Conservation (phyloP, 1,140 invertebrate species). For the Habropoda laboriosa region DNA sequence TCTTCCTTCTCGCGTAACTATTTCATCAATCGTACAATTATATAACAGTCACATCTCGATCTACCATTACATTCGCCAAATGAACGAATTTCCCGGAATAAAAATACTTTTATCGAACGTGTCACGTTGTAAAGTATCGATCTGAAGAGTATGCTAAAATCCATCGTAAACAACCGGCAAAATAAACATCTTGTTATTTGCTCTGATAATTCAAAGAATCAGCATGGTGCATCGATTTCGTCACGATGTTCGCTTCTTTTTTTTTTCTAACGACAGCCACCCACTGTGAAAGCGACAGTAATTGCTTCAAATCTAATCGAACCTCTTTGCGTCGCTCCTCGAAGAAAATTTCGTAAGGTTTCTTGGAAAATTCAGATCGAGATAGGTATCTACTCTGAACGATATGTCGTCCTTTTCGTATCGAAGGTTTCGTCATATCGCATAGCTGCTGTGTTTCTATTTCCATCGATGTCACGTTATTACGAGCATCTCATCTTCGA, state of each 20-base stretch:
- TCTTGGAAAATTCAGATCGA: conserved; percentile 5
- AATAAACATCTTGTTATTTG: neutral
- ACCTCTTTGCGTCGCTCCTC: conserved; percentile 7
- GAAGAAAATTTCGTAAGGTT: conserved; percentile 37
- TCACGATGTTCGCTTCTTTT: conserved; percentile 36
- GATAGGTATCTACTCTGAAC: neutral
- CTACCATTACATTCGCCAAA: no score
- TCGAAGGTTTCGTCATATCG: neutral
- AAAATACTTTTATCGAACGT: no score
- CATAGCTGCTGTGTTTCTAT: neutral
- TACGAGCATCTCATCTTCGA: neutral
- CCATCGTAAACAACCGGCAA: neutral
- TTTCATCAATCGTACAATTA: no score
- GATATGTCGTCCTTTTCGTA: neutral
- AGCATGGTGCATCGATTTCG: conserved; percentile 8
- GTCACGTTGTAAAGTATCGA: neutral
- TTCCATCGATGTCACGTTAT: conserved; percentile 1
- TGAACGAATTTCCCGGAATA: neutral
- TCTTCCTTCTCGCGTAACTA: neutral
- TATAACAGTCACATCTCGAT: no score
- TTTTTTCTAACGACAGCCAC: conserved; percentile 57
- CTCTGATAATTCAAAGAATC: conserved; percentile 32
- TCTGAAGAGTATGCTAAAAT: neutral
- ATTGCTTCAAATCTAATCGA: conserved; percentile 69
- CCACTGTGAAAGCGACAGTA: conserved; percentile 64